Base-by-base conservation (phyloP, 2,888 invertebrate genomes). In the Phragmatobia fuliginosa region DNA sequence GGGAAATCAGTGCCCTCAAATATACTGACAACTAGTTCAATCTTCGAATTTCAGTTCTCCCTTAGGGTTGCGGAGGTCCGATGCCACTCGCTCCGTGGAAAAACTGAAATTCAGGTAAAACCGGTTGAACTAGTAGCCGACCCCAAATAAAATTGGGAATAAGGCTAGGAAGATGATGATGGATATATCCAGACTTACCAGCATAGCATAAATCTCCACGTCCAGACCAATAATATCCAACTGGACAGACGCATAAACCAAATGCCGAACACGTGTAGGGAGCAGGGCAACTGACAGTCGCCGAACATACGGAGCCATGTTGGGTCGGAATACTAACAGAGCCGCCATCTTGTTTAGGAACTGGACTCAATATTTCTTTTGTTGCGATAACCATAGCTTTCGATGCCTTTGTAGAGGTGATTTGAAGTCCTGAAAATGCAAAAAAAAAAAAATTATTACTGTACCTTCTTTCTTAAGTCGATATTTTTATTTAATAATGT, bases 231-330 rank as follows among this genome's bases (percentile, higher is more conserved):
- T 93, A 95, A 66, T 91, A 95, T 0, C 95, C 95, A 0, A 81
- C 5, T 0, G 93, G 91, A 56, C 95, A 95, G 0, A 92, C 74
- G 38, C 95, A 95, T 0, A 80, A 76, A 0, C 90, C 91, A 0
- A 86, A 83, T 0, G 56, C 8, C 0, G 89, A 87, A 64, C 95
- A 95, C 0, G 83, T 75, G 11, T 91, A 90, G 0, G 91, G 90
- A 0, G 67, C 73, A 0, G 72, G 38, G 45, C 95, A 95, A 0
- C 74, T 69, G 2, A 31, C 73, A 2, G 5, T 33, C 0, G 32
- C 21, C 2, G 70, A 71, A 60, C 95, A 94, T 0, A 66, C 63
- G 0, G 52, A 77, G 2, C 89, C 88, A 62, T 88, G 81, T 63
- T 67, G 78, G 16, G 76, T 74, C 0, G 59, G n/a, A 0, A 61